phyloP scores from a whole-genome alignment of 2,888 invertebrate genomes.

The Bombylius discolor region DNA sequence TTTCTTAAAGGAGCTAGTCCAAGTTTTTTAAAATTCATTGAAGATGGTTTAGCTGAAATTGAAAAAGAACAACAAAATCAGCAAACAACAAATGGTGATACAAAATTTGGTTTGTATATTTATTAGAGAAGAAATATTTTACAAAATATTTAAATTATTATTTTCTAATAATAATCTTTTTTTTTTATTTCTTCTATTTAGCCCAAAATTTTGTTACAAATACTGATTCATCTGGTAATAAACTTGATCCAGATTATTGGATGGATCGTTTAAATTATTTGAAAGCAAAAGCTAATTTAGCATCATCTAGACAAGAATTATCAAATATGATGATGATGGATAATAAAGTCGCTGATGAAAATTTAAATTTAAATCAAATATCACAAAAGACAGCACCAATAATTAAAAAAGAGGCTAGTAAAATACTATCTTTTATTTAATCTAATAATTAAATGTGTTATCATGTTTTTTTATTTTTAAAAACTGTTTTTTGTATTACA shows the following conservation, averaged over 20 bases:
- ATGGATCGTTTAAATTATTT: constrained; percentile 33
- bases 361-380: constrained; percentile 32
- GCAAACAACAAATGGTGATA: constrained; percentile 16
- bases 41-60: constrained; percentile 35
- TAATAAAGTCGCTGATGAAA: constrained; percentile 35
- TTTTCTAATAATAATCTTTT: neutral
- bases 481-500: constrained; percentile 12
- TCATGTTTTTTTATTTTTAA: neutral
- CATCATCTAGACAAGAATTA: constrained; percentile 13
- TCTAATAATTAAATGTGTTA: neutral
- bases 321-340: constrained; percentile 22
- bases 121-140: neutral
- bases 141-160: neutral
- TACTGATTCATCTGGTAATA: constrained; percentile 15
- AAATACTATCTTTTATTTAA: neutral
- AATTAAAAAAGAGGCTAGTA: constrained; percentile 30
- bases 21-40: constrained; percentile 35
- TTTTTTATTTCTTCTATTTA: neutral
- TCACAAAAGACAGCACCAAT: constrained; percentile 29
- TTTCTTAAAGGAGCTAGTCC: constrained; percentile 35
- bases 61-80: constrained; percentile 21
- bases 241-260: constrained; percentile 33
- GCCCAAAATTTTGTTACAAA: neutral
- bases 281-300: constrained; percentile 24
- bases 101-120: constrained; percentile 15